Evolutionary conservation across 2,113 vertebrate species (phyloP).

Genomic region (Axis porcinus): DNA sequence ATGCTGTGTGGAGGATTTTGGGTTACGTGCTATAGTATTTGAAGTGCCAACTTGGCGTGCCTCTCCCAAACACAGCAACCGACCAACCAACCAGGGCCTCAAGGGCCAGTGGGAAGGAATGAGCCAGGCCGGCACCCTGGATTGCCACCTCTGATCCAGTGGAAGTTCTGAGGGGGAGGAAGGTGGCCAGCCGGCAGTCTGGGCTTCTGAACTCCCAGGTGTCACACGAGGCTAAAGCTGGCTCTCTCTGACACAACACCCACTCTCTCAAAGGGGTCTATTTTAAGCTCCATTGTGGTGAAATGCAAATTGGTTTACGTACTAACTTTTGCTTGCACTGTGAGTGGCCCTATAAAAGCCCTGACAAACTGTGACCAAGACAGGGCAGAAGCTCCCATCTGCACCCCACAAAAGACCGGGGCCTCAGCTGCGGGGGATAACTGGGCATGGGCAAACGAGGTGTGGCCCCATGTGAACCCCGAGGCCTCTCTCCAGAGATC

Average conservation of each 20-base stretch:
- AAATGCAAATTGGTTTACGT: conserved; percentile 47
- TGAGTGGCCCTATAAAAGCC: not conserved
- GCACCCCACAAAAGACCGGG: not conserved
- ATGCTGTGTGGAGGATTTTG: not conserved
- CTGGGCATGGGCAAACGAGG: rapidly evolving
- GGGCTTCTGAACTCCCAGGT: not conserved
- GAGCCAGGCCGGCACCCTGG: not conserved
- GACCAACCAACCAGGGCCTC: not conserved
- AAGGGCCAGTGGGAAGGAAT: not conserved
- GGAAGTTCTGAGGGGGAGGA: not conserved
- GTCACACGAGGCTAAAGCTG: not conserved
- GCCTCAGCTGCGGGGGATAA: not conserved
- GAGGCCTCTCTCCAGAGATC: not conserved
- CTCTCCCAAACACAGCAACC: not conserved
- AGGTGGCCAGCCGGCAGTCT: not conserved
- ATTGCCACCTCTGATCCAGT: not conserved
- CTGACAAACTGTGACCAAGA: not conserved
- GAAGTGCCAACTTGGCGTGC: not conserved
- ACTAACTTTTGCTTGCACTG: conserved; percentile 26
- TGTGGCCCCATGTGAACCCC: not conserved
- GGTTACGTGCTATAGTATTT: not conserved
- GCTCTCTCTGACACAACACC: not conserved
- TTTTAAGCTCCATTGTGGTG: conserved; percentile 43
- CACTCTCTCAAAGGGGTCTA: conserved; percentile 11
- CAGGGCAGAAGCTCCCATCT: not conserved